Conservation (phyloP, 1,140 invertebrate genomes). For the Hyles vespertilio region DNA sequence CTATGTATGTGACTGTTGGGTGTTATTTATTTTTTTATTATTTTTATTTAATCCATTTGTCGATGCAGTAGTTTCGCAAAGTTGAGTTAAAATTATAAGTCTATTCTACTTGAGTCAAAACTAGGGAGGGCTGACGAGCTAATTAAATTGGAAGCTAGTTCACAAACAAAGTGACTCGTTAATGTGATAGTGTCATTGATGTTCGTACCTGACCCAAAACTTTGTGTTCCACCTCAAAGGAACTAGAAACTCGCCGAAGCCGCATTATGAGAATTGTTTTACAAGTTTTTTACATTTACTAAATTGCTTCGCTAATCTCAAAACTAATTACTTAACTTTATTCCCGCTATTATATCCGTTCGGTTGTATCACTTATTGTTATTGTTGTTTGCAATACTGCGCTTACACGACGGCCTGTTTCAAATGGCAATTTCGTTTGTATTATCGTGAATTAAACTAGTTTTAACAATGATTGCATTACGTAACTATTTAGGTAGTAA, state of each 20-base stretch:
- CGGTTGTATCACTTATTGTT: not conserved
- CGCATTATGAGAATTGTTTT: slow-evolving; percentile 32
- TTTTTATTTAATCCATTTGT: too few relatives aligned
- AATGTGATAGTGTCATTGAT: slow-evolving; percentile 43
- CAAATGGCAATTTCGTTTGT: too few relatives aligned
- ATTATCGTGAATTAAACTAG: too few relatives aligned
- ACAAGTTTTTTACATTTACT: slow-evolving; percentile 27
- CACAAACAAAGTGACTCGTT: slow-evolving; percentile 38
- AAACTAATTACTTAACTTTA: slow-evolving; percentile 12
- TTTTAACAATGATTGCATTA: too few relatives aligned
- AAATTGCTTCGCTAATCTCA: slow-evolving; percentile 20
- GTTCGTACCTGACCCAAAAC: slow-evolving; percentile 33
- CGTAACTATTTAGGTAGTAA: too few relatives aligned
- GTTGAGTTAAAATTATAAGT: too few relatives aligned
- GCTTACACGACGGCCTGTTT: too few relatives aligned
- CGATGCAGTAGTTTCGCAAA: not conserved
- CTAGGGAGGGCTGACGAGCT: slow-evolving; percentile 15
- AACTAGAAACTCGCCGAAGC: slow-evolving; percentile 14
- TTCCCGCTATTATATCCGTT: too few relatives aligned
- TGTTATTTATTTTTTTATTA: too few relatives aligned
- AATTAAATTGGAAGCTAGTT: slow-evolving; percentile 47
- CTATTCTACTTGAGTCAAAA: slow-evolving; percentile 2
- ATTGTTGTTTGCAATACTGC: too few relatives aligned
- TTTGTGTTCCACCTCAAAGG: slow-evolving; percentile 30
- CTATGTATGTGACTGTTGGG: too few relatives aligned